phyloP scores from a whole-genome alignment of 2,888 invertebrate genomes.

The Drosophila cyrtoloma region DNA sequence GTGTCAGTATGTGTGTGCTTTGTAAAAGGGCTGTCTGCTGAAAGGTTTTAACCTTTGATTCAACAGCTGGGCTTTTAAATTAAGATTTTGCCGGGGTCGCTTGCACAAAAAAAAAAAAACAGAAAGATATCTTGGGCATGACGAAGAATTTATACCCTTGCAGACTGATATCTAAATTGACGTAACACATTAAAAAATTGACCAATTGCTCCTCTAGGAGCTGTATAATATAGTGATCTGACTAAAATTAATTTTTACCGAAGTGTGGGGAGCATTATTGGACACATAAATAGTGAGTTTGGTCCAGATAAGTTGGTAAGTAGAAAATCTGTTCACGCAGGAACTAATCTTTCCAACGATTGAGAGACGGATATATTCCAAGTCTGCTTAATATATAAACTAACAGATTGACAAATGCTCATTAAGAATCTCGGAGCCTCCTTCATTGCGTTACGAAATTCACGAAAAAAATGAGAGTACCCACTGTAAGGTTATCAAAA shows the following conservation, averaged over 20 bases:
- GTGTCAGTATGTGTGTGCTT: slow-evolving; percentile 15
- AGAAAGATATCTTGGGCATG: neutral
- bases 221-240: neutral
- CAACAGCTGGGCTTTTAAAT: slow-evolving; percentile 79
- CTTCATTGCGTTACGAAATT: neutral
- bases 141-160: neutral
- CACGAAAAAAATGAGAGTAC: neutral
- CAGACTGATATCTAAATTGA: neutral
- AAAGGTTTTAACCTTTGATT: slow-evolving; percentile 77
- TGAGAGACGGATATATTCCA: neutral
- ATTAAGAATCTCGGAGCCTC: neutral
- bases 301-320: too few species aligned
- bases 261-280: too few species aligned
- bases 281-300: too few species aligned
- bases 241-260: too few species aligned
- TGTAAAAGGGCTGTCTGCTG: slow-evolving; percentile 58
- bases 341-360: too few species aligned
- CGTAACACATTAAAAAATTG: neutral
- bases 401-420: neutral
- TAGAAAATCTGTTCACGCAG: too few species aligned
- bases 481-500: neutral
- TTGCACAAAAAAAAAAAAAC: slow-evolving; percentile 9
- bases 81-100: slow-evolving; percentile 60
- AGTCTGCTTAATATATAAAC: neutral
- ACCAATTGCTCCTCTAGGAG: neutral